These are phyloP conservation scores for Tupaia tana DNA, from an alignment of 2,113 vertebrate species.

Conservation along the genomic window DNA sequence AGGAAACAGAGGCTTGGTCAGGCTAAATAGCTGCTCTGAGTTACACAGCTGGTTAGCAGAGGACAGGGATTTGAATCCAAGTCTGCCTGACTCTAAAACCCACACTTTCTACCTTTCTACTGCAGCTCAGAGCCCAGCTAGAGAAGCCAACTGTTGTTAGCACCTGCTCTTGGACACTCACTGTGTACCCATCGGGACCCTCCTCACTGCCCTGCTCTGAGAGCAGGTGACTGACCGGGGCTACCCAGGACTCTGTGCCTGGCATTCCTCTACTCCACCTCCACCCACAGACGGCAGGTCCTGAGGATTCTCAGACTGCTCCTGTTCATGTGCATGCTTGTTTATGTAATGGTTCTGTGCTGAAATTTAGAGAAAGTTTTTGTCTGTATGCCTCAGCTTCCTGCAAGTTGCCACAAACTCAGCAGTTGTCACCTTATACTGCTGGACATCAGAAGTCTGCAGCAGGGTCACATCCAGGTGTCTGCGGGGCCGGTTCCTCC, in stretches of 20 bases:
- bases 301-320: background rate
- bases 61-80: background rate
- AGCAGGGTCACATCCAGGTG: rapidly evolving
- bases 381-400: background rate
- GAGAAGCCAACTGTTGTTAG: background rate
- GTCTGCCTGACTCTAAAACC: background rate
- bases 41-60: background rate
- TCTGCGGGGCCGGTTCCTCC: background rate
- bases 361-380: background rate
- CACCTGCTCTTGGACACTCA: rapidly evolving
- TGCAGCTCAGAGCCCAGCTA: background rate
- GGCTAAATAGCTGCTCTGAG: background rate
- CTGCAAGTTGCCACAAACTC: background rate
- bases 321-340: background rate
- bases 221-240: background rate
- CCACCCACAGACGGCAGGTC: background rate
- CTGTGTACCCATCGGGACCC: rapidly evolving
- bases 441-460: background rate
- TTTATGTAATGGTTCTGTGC: background rate
- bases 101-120: too few species aligned
- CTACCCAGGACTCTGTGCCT: rapidly evolving
- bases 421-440: background rate
- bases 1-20: background rate
- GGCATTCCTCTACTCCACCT: too few species aligned
- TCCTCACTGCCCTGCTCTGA: background rate